Conservation (phyloP, 2,797 vertebrate species). For the Eulemur coronatus region DNA sequence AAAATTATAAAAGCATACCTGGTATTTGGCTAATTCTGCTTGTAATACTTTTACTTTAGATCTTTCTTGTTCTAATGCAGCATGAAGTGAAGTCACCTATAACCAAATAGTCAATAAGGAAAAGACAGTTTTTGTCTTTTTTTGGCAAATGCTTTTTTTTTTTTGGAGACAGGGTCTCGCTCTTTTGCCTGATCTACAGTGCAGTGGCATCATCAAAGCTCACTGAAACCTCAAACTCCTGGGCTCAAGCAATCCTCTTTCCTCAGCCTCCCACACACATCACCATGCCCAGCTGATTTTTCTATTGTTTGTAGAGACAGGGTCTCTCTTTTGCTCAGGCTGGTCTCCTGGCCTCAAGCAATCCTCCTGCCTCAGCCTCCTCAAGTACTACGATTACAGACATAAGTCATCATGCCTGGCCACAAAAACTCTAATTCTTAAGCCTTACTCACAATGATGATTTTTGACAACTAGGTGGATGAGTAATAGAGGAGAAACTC, state of each 20-base stretch:
- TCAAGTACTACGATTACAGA: not conserved
- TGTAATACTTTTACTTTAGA: conserved; percentile 96
- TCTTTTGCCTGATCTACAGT: not conserved
- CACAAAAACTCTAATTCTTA: conserved; percentile 26
- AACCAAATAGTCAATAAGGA: conserved; percentile 54
- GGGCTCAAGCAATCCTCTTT: not conserved
- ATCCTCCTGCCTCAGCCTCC: not conserved
- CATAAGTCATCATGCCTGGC: not conserved
- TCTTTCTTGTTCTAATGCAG: conserved; percentile 94
- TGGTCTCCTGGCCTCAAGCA: not conserved
- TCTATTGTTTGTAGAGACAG: not conserved
- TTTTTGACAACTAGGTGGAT: not conserved
- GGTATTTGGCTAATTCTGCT: conserved; percentile 93
- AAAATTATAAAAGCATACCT: conserved; percentile 81
- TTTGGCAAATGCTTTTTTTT: not conserved
- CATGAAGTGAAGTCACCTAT: conserved; percentile 92
- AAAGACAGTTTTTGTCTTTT: not conserved
- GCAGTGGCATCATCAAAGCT: not conserved
- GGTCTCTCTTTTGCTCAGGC: not conserved
- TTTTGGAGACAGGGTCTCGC: not conserved
- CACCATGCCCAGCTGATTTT: not conserved
- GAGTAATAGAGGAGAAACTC: not conserved
- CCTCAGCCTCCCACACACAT: not conserved
- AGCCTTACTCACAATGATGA: not conserved
- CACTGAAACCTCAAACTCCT: not conserved